Evolutionary conservation across 2,888 invertebrate genomes (phyloP).

Genomic region (Caenorhabditis virilis): DNA sequence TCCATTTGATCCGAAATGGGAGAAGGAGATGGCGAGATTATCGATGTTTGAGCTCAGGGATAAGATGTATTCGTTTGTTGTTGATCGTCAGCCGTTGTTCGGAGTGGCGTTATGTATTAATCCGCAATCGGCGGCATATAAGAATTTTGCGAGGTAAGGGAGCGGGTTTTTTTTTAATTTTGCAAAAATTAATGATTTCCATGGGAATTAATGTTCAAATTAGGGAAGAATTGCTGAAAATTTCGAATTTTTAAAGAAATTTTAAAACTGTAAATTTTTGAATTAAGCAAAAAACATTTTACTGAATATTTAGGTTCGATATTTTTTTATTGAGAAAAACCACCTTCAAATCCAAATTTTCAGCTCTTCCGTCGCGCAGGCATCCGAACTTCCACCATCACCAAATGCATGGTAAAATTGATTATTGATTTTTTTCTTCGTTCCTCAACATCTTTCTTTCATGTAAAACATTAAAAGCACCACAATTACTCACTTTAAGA

Average conservation of each 20-base stretch:
- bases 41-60: slow-evolving; percentile 75
- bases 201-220: too few species aligned
- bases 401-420: slow-evolving; percentile 84
- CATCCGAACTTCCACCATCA: slow-evolving; percentile 95
- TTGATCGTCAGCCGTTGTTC: slow-evolving; percentile 88
- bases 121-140: slow-evolving; percentile 98
- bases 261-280: slow-evolving; percentile 4
- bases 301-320: too few species aligned
- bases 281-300: too few species aligned
- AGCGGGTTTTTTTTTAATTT: background rate
- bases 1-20: slow-evolving; percentile 94
- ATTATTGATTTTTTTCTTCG: background rate
- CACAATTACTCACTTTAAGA: slow-evolving; percentile 5
- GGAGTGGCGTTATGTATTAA: slow-evolving; percentile 98
- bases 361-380: slow-evolving; percentile 96
- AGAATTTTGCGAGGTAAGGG: slow-evolving; percentile 99
- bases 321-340: too few species aligned
- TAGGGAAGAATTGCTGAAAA: too few species aligned
- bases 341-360: slow-evolving; percentile 67
- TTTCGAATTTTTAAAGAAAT: slow-evolving; percentile 4
- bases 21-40: slow-evolving; percentile 81
- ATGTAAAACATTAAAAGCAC: background rate
- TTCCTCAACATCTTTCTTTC: background rate
- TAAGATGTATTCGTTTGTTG: slow-evolving; percentile 97
- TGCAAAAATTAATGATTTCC: too few species aligned